These are phyloP conservation scores for Motacilla alba DNA, from an alignment of 2,113 vertebrate genomes.

Conservation along the genomic window DNA sequence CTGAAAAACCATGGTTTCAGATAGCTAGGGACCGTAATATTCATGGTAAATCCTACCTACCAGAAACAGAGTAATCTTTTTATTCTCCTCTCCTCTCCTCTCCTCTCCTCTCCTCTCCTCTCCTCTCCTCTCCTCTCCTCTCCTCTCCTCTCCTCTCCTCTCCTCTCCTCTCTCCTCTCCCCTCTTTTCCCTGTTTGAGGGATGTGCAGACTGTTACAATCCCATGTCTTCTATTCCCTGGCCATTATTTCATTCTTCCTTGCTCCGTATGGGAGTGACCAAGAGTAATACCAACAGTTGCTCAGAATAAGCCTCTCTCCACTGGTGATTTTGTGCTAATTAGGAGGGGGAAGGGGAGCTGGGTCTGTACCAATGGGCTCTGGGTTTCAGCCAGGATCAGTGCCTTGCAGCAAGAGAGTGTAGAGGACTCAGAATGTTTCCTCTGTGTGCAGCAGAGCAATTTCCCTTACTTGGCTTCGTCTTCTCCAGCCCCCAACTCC, in stretches of 20 bases:
- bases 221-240: not conserved
- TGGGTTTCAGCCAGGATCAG: slow-evolving; percentile 4
- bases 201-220: not conserved
- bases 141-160: too few relatives aligned
- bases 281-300: not conserved
- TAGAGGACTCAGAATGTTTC: not conserved
- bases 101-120: too few relatives aligned
- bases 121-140: too few relatives aligned
- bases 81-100: not conserved
- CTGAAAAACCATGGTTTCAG: not conserved
- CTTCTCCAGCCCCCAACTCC: not conserved
- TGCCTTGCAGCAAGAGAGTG: not conserved
- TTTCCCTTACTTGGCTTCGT: not conserved
- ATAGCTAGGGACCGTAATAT: not conserved
- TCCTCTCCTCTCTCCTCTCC: too few relatives aligned
- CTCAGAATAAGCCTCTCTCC: not conserved
- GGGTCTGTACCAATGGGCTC: not conserved
- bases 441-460: not conserved
- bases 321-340: not conserved
- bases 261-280: not conserved
- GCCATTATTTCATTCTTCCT: not conserved
- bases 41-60: not conserved
- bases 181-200: not conserved
- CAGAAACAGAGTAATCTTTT: not conserved
- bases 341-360: not conserved